Percentiles rank a stretch among this genome's conserved stretches.
These are phyloP conservation scores for Fistularia tabacaria DNA, from an alignment of 2,797 vertebrate species.

Conservation along the genomic window DNA sequence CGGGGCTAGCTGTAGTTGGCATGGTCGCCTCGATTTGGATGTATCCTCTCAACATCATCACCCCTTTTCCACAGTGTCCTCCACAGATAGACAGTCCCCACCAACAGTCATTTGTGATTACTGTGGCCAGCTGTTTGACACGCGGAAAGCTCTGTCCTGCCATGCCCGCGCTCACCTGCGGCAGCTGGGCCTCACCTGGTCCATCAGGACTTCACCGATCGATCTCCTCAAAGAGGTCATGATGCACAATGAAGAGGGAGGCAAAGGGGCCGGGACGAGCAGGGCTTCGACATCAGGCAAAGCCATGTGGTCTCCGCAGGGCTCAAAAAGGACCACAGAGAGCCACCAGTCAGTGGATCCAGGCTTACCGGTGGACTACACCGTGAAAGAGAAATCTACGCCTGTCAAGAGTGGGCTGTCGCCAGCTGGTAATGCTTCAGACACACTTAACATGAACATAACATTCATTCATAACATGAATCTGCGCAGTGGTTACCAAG, in stretches of 20 bases:
- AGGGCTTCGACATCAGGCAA: constrained; percentile 39
- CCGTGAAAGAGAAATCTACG: constrained; percentile 79
- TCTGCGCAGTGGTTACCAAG: too few species aligned
- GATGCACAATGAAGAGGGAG: constrained; percentile 73
- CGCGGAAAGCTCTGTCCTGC: constrained; percentile 89
- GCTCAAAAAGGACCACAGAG: constrained; percentile 69
- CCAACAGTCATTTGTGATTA: constrained; percentile 85
- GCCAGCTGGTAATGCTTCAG: constrained; percentile 58
- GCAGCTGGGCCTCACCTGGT: constrained; percentile 87
- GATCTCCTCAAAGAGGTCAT: constrained; percentile 81
- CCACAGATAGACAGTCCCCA: constrained; percentile 59
- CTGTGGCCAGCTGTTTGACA: constrained; percentile 90
- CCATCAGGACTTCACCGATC: constrained; percentile 82
- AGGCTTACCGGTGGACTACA: constrained; percentile 75
- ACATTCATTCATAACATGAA: too few species aligned
- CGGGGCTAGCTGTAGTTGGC: too few species aligned
- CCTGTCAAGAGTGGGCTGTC: constrained; percentile 63
- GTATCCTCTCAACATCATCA: too few species aligned
- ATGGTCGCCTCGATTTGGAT: too few species aligned
- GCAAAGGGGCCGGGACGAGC: constrained; percentile 55
- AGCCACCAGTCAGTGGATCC: constrained; percentile 43
- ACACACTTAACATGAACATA: not conserved
- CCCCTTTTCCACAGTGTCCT: constrained; percentile 38
- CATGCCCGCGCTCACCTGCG: constrained; percentile 88
- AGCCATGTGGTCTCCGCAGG: constrained; percentile 49